Evolutionary conservation across 2,888 invertebrate species (phyloP).

Genomic region (Agriopis aurantiaria): DNA sequence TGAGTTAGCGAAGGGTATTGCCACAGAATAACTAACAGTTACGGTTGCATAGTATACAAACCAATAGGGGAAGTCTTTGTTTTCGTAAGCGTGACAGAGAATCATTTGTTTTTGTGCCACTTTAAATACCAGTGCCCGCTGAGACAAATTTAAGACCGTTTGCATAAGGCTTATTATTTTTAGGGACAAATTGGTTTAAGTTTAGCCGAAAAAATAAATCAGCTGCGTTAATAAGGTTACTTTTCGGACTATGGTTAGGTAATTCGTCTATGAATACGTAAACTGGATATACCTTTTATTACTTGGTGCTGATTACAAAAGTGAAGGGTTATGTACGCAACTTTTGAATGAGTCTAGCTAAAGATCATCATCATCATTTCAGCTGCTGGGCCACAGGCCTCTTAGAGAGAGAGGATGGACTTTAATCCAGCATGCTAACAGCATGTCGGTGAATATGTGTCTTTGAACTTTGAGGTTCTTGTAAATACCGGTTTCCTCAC

Average conservation of each 20-base stretch:
- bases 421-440: no score
- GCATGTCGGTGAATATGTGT: no score
- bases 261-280: slow-evolving; percentile 18
- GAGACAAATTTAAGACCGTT: slow-evolving; percentile 19
- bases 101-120: slow-evolving; percentile 31
- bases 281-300: slow-evolving; percentile 19
- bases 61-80: slow-evolving; percentile 24
- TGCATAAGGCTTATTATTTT: slow-evolving; percentile 19
- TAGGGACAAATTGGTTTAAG: neutral
- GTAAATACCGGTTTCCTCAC: no score
- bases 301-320: slow-evolving; percentile 29
- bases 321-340: slow-evolving; percentile 23
- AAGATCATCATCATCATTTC: neutral
- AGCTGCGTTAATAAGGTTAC: neutral
- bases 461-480: no score
- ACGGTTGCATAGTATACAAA: slow-evolving; percentile 20
- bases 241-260: slow-evolving; percentile 1
- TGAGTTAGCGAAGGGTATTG: slow-evolving; percentile 19
- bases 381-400: no score
- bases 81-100: slow-evolving; percentile 36
- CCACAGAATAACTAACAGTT: slow-evolving; percentile 19
- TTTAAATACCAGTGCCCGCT: slow-evolving; percentile 30
- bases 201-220: neutral
- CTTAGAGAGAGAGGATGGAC: no score
- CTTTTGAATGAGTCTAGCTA: neutral